A percentile compares a stretch with the other conserved stretches of the same genome.
phyloP scores from a whole-genome alignment of 2,888 invertebrate species.

The Byasa hedistus region DNA sequence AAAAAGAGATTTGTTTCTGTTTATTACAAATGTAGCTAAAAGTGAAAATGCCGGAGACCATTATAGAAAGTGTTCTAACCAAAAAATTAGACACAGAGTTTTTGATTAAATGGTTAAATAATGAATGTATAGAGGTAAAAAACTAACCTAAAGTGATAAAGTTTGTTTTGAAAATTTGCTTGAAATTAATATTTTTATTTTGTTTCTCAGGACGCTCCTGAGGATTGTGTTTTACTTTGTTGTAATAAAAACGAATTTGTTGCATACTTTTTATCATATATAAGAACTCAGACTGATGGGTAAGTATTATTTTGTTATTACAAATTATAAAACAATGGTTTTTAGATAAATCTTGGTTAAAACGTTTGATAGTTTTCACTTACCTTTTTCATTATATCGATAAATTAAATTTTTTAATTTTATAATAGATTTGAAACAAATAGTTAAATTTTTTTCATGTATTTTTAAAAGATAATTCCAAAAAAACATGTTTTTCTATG shows the following conservation, averaged over 20 bases:
- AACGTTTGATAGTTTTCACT: background rate
- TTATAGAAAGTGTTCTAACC: constrained; percentile 70
- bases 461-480: background rate
- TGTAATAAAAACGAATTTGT: constrained; percentile 77
- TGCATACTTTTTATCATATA: constrained; percentile 77
- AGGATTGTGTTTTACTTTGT: constrained; percentile 61
- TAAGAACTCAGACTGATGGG: constrained; percentile 78
- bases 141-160: constrained; percentile 50
- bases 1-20: constrained; percentile 31
- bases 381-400: background rate
- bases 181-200: constrained; percentile 9
- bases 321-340: background rate
- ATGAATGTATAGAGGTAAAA: constrained; percentile 63
- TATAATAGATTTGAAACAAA: too few relatives aligned
- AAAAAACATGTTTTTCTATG: background rate
- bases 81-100: constrained; percentile 61
- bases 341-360: background rate
- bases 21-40: constrained; percentile 33
- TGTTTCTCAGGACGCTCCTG: constrained; percentile 60
- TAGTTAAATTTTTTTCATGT: too few relatives aligned
- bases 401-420: background rate
- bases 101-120: constrained; percentile 71
- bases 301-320: constrained; percentile 39
- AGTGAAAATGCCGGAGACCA: constrained; percentile 68
- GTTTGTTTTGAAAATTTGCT: constrained; percentile 22